A percentile compares a stretch with the other conserved stretches of the same genome.
These are phyloP conservation scores for Megalonaias nervosa DNA, from an alignment of 1,140 invertebrate genomes.

Conservation along the genomic window DNA sequence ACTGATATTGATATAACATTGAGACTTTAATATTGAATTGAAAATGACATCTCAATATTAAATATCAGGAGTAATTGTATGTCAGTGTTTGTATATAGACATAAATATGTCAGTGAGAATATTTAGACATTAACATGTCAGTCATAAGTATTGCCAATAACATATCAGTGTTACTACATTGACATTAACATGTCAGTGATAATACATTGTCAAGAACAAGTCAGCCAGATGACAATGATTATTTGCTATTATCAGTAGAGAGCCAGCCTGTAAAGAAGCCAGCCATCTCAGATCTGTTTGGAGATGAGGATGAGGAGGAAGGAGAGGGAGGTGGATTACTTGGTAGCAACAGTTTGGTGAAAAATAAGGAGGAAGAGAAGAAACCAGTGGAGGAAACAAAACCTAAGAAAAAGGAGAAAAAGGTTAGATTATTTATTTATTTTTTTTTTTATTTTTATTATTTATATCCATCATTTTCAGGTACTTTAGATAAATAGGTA, in stretches of 20 bases:
- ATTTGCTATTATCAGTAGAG: background rate
- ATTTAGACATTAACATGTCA: background rate
- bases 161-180: background rate
- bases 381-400: slow-evolving; percentile 11
- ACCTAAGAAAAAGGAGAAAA: slow-evolving; percentile 31
- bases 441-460: too few relatives aligned
- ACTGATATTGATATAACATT: too few relatives aligned
- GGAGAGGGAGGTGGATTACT: slow-evolving; percentile 28
- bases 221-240: background rate
- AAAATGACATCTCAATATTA: too few relatives aligned
- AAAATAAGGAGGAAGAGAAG: slow-evolving; percentile 15
- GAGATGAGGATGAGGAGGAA: slow-evolving; percentile 42
- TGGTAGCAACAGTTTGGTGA: background rate
- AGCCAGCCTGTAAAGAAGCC: slow-evolving; percentile 10
- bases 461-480: background rate
- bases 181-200: background rate
- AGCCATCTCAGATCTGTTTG: slow-evolving; percentile 38
- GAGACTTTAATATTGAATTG: too few relatives aligned
- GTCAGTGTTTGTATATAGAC: background rate
- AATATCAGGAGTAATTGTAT: too few relatives aligned
- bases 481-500: background rate
- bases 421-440: slow-evolving; percentile 17
- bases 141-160: background rate
- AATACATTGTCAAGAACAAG: background rate
- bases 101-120: background rate